phyloP scores from a whole-genome alignment of 1,140 invertebrate species.

The Calephelis virginiensis region DNA sequence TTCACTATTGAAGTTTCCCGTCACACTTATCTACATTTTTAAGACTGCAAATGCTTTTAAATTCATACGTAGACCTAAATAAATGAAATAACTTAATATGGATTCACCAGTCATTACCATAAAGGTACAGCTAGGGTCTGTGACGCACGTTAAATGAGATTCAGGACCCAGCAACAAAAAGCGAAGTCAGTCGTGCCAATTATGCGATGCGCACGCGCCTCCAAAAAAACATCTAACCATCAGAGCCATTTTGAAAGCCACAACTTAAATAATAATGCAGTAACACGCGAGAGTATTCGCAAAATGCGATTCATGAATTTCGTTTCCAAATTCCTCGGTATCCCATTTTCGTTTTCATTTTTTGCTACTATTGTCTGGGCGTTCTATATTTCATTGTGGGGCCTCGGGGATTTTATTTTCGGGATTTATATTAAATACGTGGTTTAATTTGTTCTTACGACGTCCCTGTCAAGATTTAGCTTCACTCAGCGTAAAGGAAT shows the following conservation, averaged over 20 bases:
- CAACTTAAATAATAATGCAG: slow-evolving; percentile 77
- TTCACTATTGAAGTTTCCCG: too few species aligned
- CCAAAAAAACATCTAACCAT: slow-evolving; percentile 67
- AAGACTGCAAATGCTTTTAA: too few species aligned
- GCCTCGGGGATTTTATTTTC: slow-evolving; percentile 29
- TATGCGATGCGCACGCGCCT: slow-evolving; percentile 73
- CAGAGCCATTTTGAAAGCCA: slow-evolving; percentile 67
- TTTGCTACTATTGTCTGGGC: slow-evolving; percentile 66
- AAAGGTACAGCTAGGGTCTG: background rate
- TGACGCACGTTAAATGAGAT: slow-evolving; percentile 4
- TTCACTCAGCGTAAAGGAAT: slow-evolving; percentile 60
- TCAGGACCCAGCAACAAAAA: slow-evolving; percentile 33
- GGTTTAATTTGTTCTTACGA: slow-evolving; percentile 35
- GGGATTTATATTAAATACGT: slow-evolving; percentile 29
- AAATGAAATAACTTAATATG: background rate
- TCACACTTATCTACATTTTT: background rate
- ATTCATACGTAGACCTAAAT: too few species aligned
- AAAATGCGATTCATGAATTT: slow-evolving; percentile 76
- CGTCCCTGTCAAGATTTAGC: slow-evolving; percentile 27
- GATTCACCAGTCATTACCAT: background rate
- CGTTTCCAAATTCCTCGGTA: slow-evolving; percentile 66
- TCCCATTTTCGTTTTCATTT: slow-evolving; percentile 52
- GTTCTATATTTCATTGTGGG: slow-evolving; percentile 44
- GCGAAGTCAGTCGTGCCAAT: slow-evolving; percentile 59
- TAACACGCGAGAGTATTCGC: slow-evolving; percentile 76